A percentile compares a stretch with the other conserved stretches of the same genome.
phyloP scores from a whole-genome alignment of 2,797 vertebrate genomes.

The Hypotaenidia philippensis region DNA sequence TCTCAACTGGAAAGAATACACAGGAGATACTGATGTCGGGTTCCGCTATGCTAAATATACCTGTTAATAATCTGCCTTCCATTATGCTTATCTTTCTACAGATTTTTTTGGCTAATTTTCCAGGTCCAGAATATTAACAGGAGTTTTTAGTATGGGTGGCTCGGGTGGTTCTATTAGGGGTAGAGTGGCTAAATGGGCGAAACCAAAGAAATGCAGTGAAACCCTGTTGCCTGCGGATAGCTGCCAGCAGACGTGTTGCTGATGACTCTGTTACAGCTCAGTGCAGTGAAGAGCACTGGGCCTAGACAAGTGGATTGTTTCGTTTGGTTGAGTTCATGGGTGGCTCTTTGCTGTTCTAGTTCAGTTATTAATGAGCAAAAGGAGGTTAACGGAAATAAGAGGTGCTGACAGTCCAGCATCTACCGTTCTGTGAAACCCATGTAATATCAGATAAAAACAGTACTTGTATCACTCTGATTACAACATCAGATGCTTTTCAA shows the following conservation, averaged over 20 bases:
- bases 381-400: neutral
- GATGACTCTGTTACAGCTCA: neutral
- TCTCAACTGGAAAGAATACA: neutral
- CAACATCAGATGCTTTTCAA: neutral
- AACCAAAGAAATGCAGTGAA: neutral
- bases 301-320: neutral
- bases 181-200: neutral
- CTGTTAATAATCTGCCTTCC: neutral
- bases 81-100: neutral
- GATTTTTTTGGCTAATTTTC: neutral
- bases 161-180: neutral
- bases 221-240: neutral
- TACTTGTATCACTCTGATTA: neutral
- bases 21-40: neutral
- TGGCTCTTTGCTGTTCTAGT: neutral
- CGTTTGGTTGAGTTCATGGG: neutral
- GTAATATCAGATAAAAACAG: neutral
- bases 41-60: neutral
- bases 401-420: neutral
- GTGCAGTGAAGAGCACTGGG: neutral
- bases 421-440: neutral
- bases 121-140: neutral
- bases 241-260: neutral
- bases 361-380: conserved; percentile 34
- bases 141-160: neutral